Percentiles rank a stretch among this genome's conserved stretches.
phyloP scores from a whole-genome alignment of 2,113 vertebrate species.

The Euleptes europaea region DNA sequence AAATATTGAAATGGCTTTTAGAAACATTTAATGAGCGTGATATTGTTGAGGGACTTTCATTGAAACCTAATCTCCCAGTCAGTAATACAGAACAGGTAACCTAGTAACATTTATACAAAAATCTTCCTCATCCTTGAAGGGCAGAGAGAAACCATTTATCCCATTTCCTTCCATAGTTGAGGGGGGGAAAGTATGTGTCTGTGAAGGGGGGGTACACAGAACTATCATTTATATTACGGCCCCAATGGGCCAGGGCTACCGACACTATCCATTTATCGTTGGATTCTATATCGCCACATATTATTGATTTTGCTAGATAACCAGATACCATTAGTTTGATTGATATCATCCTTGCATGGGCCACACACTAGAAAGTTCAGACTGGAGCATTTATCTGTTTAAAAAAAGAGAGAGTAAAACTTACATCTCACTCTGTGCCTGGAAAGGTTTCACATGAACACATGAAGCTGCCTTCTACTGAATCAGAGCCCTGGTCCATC shows the following conservation, averaged over 20 bases:
- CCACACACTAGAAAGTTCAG: constrained; percentile 46
- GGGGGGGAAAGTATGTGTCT: not conserved
- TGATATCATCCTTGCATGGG: constrained; percentile 46
- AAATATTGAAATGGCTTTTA: not conserved
- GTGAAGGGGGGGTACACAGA: not conserved
- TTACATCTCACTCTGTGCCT: constrained; percentile 26
- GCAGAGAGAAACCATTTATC: constrained; percentile 36
- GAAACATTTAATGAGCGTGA: constrained; percentile 23
- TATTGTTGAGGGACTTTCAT: not conserved
- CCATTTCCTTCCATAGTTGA: not conserved
- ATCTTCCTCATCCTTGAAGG: constrained; percentile 45
- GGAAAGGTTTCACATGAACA: not conserved
- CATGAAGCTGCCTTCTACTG: too few relatives aligned
- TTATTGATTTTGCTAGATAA: constrained; percentile 60
- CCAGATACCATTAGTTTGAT: constrained; percentile 59
- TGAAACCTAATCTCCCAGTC: constrained; percentile 7
- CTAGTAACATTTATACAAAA: constrained; percentile 1
- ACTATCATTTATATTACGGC: constrained; percentile 20
- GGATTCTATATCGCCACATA: constrained; percentile 22
- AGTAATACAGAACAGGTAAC: constrained; percentile 25
- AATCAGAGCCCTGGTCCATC: not conserved
- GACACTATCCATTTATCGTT: constrained; percentile 37
- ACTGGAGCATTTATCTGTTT: constrained; percentile 35
- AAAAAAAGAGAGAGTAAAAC: constrained; percentile 20
- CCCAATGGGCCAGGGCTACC: constrained; percentile 23